phyloP scores from a whole-genome alignment of 2,113 vertebrate genomes.

The Nansenia antarctica region DNA sequence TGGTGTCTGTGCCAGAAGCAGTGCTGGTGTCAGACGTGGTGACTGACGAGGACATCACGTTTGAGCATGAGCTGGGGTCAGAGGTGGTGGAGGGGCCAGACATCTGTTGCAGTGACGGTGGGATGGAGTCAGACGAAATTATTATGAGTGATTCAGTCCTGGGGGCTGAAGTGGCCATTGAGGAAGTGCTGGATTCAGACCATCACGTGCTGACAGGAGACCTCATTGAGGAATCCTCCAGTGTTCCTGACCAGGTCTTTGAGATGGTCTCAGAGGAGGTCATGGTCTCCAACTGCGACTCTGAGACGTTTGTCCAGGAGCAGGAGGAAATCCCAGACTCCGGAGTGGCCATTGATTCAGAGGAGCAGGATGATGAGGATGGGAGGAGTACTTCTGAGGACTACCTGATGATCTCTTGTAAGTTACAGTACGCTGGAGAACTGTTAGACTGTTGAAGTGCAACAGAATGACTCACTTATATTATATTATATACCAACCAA shows the following conservation, averaged over 20 bases:
- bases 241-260: conserved; percentile 82
- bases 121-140: conserved; percentile 76
- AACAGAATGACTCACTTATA: neutral
- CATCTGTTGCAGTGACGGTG: conserved; percentile 45
- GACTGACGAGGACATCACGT: conserved; percentile 83
- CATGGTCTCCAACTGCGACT: conserved; percentile 77
- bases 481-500: neutral
- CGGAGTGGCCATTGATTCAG: conserved; percentile 81
- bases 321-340: conserved; percentile 75
- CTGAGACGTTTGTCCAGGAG: conserved; percentile 82
- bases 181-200: conserved; percentile 78
- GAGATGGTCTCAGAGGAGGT: conserved; percentile 87
- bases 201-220: conserved; percentile 82
- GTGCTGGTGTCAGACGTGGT: conserved; percentile 87
- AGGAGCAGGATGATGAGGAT: conserved; percentile 74
- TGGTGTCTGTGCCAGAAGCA: conserved; percentile 87
- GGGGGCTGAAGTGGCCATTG: conserved; percentile 83
- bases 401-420: conserved; percentile 92
- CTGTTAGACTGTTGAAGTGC: neutral
- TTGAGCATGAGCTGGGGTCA: conserved; percentile 80
- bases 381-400: conserved; percentile 85
- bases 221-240: conserved; percentile 71
- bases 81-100: conserved; percentile 48
- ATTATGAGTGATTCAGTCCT: conserved; percentile 82
- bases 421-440: neutral